phyloP scores from a whole-genome alignment of 2,113 vertebrate species.

The Anguilla rostrata region DNA sequence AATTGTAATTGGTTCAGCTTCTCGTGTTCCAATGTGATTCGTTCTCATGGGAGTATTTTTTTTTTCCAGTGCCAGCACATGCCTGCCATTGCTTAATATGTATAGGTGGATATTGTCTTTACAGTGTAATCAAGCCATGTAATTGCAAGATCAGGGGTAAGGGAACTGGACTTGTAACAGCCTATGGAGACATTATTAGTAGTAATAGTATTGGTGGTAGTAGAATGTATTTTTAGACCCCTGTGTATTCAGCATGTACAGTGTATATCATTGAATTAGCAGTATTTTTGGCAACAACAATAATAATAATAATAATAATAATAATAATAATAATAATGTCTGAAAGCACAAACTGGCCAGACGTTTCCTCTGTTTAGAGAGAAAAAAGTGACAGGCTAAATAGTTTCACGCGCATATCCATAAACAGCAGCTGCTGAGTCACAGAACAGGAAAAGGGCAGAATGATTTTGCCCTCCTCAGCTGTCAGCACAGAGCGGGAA shows the following conservation, averaged over 20 bases:
- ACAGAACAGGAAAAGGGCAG: constrained; percentile 9
- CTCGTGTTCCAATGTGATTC: neutral
- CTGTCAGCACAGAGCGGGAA: constrained; percentile 21
- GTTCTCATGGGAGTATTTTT: neutral
- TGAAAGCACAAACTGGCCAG: neutral
- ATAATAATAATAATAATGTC: neutral
- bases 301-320: no score
- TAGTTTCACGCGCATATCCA: constrained; percentile 2
- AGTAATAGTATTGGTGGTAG: no score
- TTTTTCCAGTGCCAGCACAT: neutral
- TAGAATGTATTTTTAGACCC: no score
- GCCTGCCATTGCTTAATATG: neutral
- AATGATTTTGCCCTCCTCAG: constrained; percentile 21
- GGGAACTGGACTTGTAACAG: no score
- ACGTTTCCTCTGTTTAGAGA: neutral
- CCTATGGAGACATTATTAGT: no score
- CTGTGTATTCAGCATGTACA: no score
- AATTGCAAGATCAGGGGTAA: no score
- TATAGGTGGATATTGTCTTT: neutral
- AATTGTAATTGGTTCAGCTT: neutral
- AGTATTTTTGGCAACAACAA: no score
- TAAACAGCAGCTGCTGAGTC: constrained; percentile 14
- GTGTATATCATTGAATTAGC: no score
- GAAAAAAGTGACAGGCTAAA: constrained; percentile 33
- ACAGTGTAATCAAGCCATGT: no score